Base-by-base conservation (phyloP, 1,140 invertebrate species). In the Monomorium pharaonis region DNA sequence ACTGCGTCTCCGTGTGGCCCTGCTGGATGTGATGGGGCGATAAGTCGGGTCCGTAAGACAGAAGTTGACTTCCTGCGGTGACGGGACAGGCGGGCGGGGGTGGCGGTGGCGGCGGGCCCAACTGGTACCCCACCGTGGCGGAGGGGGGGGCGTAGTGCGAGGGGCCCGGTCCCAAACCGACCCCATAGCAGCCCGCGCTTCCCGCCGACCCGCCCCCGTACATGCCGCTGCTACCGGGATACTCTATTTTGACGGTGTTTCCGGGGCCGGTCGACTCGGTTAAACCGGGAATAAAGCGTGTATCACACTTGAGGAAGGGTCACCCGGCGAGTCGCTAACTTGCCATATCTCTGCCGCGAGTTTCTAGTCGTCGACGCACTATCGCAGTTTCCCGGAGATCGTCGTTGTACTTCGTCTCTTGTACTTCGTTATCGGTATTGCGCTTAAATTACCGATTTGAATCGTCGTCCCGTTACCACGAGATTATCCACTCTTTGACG, bases 101-200 rank as follows among this genome's bases (percentile, higher is more conserved):
- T 44, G 93, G 93, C 80, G 92, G 94, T 44, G 94, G 94, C 75
- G 92, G 93, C 37, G 92, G 92, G 18, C 91, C 92, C 90, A 94
- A 92, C 90, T 94, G 94, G 89, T 94, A 94, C 74, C 92, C 90
- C 81, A 92, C 91, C 86, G 95, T 94, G 24, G 95, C 92, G 51
- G 96, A 94, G 62, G 95, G 95, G 85, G 95, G 92, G 89, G 95
- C 94, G 91, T 96, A 96, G 88, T 96, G 95, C 86, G 95, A 95
- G 75, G 95, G 95, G 58, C 94, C 95, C 70, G 94, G 88, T 54
- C 85, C 94, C 88, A 93, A 83, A 83, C 93, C 93, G 72, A 94
- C 92, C 86, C 94, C 94, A 69, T 94, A 95, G 24, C 94, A 95
- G 24, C 94, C 94, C 44, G 92, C 87, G 84, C 91, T 90, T 16